Evolutionary conservation across 2,888 invertebrate species (phyloP).

Genomic region (Timandra comae): DNA sequence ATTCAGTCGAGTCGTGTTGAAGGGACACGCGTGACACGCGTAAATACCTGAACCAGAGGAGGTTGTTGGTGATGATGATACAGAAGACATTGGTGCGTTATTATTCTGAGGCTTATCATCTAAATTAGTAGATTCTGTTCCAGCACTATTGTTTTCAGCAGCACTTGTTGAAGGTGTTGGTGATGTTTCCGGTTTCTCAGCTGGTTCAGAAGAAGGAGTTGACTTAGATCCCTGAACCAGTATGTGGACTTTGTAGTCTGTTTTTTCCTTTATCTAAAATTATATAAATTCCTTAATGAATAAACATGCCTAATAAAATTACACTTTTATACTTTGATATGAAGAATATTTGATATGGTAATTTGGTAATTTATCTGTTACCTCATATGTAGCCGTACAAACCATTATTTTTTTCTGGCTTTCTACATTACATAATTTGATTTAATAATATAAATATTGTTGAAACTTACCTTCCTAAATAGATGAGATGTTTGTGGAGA

Average conservation of each 20-base stretch:
- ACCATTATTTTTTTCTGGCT: too few species aligned
- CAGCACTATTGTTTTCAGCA: conserved; percentile 20
- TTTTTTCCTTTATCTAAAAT: conserved; percentile 58
- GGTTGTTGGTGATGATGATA: conserved; percentile 31
- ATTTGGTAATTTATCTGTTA: too few species aligned
- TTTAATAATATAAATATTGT: too few species aligned
- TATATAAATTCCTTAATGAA: too few species aligned
- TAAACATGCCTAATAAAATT: too few species aligned
- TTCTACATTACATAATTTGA: too few species aligned
- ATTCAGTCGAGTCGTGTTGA: conserved; percentile 82
- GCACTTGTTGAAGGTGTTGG: conserved; percentile 45
- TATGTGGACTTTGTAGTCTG: conserved; percentile 80
- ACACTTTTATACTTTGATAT: too few species aligned
- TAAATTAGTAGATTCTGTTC: conserved; percentile 11
- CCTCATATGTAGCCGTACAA: too few species aligned
- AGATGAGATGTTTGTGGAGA: conserved; percentile 36
- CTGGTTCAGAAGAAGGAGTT: conserved; percentile 30
- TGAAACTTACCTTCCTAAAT: conserved; percentile 46
- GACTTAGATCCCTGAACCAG: conserved; percentile 75
- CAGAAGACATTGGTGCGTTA: conserved; percentile 23
- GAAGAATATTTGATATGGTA: too few species aligned
- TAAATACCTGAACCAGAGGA: conserved; percentile 59
- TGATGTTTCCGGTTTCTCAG: conserved; percentile 24
- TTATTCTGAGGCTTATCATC: conserved; percentile 26
- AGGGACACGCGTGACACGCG: conserved; percentile 80